Conservation (phyloP, 1,140 invertebrate genomes). For the Drosophila arawakana region DNA sequence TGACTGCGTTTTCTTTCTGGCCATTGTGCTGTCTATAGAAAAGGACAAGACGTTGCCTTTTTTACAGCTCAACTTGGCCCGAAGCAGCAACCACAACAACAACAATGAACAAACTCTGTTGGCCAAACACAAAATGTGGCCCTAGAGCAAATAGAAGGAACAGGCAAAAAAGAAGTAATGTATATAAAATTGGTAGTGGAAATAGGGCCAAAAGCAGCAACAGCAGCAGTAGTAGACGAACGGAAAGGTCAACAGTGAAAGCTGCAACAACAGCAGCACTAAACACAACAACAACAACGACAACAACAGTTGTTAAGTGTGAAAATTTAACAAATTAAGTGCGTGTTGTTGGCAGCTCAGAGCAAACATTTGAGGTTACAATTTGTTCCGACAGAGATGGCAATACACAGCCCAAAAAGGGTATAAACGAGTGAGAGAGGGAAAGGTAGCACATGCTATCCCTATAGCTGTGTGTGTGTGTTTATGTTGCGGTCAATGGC, state of each 20-base stretch:
- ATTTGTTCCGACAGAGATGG: background rate
- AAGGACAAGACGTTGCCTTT: conserved; percentile 70
- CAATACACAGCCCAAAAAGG: background rate
- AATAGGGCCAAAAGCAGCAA: conserved; percentile 1
- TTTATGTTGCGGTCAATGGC: conserved; percentile 27
- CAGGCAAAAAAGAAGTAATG: conserved; percentile 1
- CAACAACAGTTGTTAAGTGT: conserved; percentile 66
- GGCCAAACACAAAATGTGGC: conserved; percentile 51
- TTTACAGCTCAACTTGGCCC: conserved; percentile 56
- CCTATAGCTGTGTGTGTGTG: background rate
- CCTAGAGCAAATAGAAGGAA: conserved; percentile 32
- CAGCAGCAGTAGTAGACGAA: conserved; percentile 25
- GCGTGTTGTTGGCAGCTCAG: conserved; percentile 39
- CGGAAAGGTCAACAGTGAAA: conserved; percentile 75
- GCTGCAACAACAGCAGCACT: conserved; percentile 23
- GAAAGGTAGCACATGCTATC: background rate
- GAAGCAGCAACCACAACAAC: conserved; percentile 30
- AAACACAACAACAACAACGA: conserved; percentile 28
- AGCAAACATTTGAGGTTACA: conserved; percentile 13
- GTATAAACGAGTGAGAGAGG: background rate
- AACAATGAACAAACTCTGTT: conserved; percentile 50
- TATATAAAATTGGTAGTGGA: too few species aligned
- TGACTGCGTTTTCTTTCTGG: conserved; percentile 19
- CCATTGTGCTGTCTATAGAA: conserved; percentile 38
- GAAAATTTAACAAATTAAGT: conserved; percentile 79